Base-by-base conservation (phyloP, 2,113 vertebrate species). In the Syngnathus scovelli region DNA sequence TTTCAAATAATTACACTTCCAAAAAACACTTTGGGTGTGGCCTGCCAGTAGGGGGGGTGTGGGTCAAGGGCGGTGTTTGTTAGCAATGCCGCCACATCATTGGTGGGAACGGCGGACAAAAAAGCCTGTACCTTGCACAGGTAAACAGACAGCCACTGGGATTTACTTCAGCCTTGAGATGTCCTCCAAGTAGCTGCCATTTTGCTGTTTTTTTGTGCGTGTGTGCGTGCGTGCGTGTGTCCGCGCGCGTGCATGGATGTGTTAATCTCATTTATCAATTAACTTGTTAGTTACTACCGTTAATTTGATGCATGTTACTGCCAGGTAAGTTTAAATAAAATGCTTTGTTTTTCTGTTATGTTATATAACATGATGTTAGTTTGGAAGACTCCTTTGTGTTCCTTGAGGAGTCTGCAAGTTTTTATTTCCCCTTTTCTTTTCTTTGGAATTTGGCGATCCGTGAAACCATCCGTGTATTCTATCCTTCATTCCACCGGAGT, bases 401-500 rank as follows among this genome's bases (percentile, higher is more conserved):
- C 10, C 11, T 2, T 13, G 10, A 55, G 13, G 55, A 15, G 13
- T 36, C n/a, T 56, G 6, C 13, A 58, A 33, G 12, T 15, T 43
- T 43, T 43, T 15, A 15, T 58, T 58, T 23, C 36, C 18, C 1
- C 2, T 21, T 51, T 51, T 1, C 21, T 51, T 51, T 51, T 21
- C 19, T 51, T 61, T 38, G 44, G 44, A 16, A 46, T 46, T 46
- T 15, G 2, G 15, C 15, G 15, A 46, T 46, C 49, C 37, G 54
- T 59, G 78, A 86, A 86, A 86, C 4, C 0, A 79, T 95, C 94
- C 92, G 91, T 93, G 93, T 83, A 64, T 93, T 87, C 90, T 95
- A 94, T 97, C 96, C 96, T 98, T 98, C 96, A 98, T 98, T 98
- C 95, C 96, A 98, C 95, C 95, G 96, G 96, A 98, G 95, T 98